Conservation (phyloP, 2,797 vertebrate species). For the Lophotriccus pileatus region DNA sequence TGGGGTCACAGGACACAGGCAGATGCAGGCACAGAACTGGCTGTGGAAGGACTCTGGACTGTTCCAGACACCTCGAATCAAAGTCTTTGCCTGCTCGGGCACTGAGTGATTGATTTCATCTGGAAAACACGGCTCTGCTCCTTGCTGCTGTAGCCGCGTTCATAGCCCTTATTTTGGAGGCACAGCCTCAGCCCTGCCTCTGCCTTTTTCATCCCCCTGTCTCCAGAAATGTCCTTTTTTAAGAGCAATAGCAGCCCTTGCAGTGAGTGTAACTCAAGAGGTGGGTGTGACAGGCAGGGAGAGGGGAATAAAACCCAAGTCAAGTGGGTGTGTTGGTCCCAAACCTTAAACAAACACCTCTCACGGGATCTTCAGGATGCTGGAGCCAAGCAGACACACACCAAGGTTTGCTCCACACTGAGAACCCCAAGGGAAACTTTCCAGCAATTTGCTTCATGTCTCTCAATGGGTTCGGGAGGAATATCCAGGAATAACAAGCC, state of each 20-base stretch:
- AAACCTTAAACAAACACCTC: slow-evolving; percentile 8
- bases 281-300: background rate
- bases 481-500: slow-evolving; percentile 52
- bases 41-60: background rate
- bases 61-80: background rate
- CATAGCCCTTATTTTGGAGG: background rate
- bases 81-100: background rate
- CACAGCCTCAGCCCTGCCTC: background rate
- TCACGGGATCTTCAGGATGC: background rate
- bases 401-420: background rate
- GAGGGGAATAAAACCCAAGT: background rate
- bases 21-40: background rate
- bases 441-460: slow-evolving; percentile 39
- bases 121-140: background rate
- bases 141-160: background rate
- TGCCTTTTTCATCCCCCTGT: background rate
- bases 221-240: background rate
- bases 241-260: background rate
- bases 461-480: slow-evolving; percentile 21
- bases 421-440: slow-evolving; percentile 3
- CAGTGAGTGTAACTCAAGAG: background rate
- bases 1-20: background rate
- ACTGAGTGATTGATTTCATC: background rate
- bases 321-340: background rate
- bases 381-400: background rate